Base-by-base conservation (phyloP, 53 echinoderm and acorn worm species). In the Actinopyga echinites region DNA sequence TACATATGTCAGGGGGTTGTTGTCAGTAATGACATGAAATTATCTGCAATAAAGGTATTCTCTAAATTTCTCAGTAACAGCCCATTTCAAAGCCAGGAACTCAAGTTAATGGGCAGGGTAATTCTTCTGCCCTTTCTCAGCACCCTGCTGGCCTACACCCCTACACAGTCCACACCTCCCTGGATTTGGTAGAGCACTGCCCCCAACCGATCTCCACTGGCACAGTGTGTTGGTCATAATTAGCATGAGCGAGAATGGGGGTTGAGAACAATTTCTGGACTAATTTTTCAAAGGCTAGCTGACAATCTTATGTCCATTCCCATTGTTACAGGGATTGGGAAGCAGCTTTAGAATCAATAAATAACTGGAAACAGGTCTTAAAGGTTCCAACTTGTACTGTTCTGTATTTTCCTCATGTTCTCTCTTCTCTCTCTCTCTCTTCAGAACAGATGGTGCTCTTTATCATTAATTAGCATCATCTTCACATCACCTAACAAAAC, bases 231-330 rank as follows among this genome's bases (percentile, higher is more conserved):
- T 73, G 21, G 4, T 73, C 42, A 20, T 73, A 8, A 59, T 84
- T 52, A 6, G 84, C 84, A 74, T 84, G 73, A 55, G 56, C 73
- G 12, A 84, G 57, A 9, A 84, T 40, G 32, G 84, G 84, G 8
- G 71, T 57, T 53, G 33, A 30, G 10, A 35, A 32, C 25, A 84
- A 73, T 40, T 44, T 73, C 0, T 37, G 42, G 2, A 73, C 73
- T 5, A 40, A 10, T 3, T 7, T 40, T 10, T 40, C 40, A 40
- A 40, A 40, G 40, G 40, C 40, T 40, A 10, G 7, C 10, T 40
- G 40, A 10, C 40, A 40, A 7, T 40, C 40, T n/a, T n/a, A n/a
- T n/a, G n/a, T n/a, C n/a, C n/a, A n/a, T n/a, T n/a, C n/a, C n/a
- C n/a, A n/a, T n/a, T n/a, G n/a, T n/a, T n/a, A n/a, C n/a, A n/a